phyloP scores from a whole-genome alignment of 2,113 vertebrate genomes.

The Mirza zaza region DNA sequence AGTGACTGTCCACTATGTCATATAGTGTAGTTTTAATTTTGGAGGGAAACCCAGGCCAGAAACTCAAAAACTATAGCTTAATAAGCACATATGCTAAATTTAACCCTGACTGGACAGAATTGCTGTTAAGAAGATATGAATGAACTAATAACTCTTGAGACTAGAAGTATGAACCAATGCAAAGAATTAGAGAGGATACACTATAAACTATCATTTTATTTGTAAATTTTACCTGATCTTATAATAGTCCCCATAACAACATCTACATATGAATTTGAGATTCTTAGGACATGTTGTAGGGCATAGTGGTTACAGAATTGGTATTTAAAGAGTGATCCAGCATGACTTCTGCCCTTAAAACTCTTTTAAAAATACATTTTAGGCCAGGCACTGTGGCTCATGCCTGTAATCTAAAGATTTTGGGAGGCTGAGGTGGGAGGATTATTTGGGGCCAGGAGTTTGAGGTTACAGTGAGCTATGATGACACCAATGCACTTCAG shows the following conservation, averaged over 20 bases:
- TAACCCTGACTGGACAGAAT: neutral
- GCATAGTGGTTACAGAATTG: neutral
- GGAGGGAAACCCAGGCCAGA: neutral
- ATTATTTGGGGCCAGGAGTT: neutral
- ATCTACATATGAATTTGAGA: neutral
- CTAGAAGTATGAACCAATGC: neutral
- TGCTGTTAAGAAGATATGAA: neutral
- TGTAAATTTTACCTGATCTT: neutral
- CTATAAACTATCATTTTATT: neutral
- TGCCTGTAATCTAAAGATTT: neutral
- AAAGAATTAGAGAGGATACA: neutral
- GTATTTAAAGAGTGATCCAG: conserved; percentile 2
- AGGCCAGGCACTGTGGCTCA: too few relatives aligned
- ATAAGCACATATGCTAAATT: neutral
- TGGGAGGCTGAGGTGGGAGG: neutral
- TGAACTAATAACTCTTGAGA: neutral
- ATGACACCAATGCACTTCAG: neutral
- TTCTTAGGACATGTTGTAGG: neutral
- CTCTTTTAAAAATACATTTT: neutral
- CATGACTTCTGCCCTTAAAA: conserved; percentile 10
- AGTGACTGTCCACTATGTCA: neutral
- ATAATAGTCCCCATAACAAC: conserved; percentile 5
- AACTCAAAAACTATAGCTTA: neutral
- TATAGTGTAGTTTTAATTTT: neutral
- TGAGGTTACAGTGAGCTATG: neutral